Evolutionary conservation across 1,140 invertebrate species (phyloP).

Genomic region (Drosophila rufa): DNA sequence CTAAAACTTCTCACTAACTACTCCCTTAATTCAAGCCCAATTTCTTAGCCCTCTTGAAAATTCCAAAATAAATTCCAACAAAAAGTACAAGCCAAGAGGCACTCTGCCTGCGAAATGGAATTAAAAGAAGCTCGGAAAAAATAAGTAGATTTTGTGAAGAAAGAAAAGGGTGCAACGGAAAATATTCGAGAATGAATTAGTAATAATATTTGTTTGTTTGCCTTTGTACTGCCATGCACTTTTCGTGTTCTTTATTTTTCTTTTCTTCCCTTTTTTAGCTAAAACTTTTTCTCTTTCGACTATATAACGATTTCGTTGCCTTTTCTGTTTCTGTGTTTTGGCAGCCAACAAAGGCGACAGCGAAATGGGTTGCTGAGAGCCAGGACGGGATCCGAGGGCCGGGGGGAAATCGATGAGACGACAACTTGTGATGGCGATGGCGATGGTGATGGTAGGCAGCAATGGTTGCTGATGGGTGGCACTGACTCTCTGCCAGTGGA

Average conservation of each 20-base stretch:
- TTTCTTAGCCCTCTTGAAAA: neutral
- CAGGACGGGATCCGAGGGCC: too few relatives aligned
- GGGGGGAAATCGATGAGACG: conserved; percentile 66
- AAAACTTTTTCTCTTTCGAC: conserved; percentile 29
- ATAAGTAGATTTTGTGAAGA: neutral
- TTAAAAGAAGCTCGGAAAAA: neutral
- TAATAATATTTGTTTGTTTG: conserved; percentile 73
- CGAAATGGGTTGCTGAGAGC: conserved; percentile 32
- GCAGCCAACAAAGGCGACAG: conserved; percentile 61
- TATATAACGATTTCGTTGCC: conserved; percentile 42
- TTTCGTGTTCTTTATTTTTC: conserved; percentile 40
- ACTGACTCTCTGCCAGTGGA: conserved; percentile 17
- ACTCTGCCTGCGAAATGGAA: neutral
- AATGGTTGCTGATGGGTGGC: conserved; percentile 1
- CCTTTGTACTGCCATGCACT: conserved; percentile 27
- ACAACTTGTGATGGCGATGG: conserved; percentile 42
- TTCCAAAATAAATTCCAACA: neutral
- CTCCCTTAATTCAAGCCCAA: neutral
- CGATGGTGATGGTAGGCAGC: neutral
- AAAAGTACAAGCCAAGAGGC: neutral
- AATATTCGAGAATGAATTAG: conserved; percentile 74
- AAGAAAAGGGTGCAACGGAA: conserved; percentile 58
- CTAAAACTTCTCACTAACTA: too few relatives aligned
- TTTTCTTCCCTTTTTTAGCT: conserved; percentile 35
- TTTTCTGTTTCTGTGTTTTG: conserved; percentile 51